Evolutionary conservation across 2,113 vertebrate species (phyloP).

Genomic region (Menura novaehollandiae): DNA sequence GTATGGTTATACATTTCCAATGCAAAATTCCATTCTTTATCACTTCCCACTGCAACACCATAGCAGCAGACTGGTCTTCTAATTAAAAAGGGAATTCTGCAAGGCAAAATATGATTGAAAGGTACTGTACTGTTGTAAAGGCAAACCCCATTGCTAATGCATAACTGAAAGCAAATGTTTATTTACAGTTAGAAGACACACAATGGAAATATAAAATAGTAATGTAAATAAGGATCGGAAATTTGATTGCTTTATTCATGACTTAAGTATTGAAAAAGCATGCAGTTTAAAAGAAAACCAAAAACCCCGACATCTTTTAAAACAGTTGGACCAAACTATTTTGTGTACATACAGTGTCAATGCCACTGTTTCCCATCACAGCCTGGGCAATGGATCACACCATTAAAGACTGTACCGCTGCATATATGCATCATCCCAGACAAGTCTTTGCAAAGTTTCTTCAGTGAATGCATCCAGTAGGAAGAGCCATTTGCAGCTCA

Average conservation of each 20-base stretch:
- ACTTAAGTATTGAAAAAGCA: not conserved
- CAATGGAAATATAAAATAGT: not conserved
- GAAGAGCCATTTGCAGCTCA: not conserved
- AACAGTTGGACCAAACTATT: not conserved
- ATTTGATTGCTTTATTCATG: not conserved
- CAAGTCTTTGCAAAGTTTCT: not conserved
- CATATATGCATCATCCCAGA: not conserved
- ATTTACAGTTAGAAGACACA: not conserved
- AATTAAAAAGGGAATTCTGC: conserved; percentile 70
- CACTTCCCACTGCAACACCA: conserved; percentile 70
- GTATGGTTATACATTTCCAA: conserved; percentile 57
- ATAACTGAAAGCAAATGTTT: not conserved
- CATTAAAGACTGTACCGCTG: not conserved
- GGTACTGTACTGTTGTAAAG: not conserved
- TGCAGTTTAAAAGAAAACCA: not conserved
- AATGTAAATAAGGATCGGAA: not conserved
- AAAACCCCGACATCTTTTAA: not conserved
- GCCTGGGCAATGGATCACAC: not conserved
- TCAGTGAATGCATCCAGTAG: not conserved
- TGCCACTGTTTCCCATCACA: not conserved
- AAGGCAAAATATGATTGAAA: conserved; percentile 26
- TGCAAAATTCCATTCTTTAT: conserved; percentile 78
- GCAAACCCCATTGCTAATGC: not conserved
- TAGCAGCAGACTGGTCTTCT: conserved; percentile 68
- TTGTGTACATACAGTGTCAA: not conserved